Base-by-base conservation (phyloP, 2,113 vertebrate species). In the Nycticorax nycticorax region DNA sequence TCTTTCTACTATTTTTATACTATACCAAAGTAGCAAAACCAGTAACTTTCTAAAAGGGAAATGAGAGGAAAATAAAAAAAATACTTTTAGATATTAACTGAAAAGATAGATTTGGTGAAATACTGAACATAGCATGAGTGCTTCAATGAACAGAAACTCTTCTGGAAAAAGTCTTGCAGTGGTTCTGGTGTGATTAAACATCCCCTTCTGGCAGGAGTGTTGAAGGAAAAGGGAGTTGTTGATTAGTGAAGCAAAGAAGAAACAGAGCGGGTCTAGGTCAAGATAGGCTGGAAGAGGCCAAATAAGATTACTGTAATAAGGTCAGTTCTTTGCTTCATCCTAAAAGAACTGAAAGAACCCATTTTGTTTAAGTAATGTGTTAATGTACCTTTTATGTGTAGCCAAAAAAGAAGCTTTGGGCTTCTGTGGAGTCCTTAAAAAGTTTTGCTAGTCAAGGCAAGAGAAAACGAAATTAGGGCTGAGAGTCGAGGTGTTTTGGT, bases 1-100 rank as follows among this genome's bases (percentile, higher is more conserved):
- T 48, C 84, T 78, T 92, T 81, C 60, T 92, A 10, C 78, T 88
- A 85, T 94, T 45, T 95, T 92, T 93, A 37, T 88, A 76, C 72
- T 79, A 50, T 84, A 63, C 12, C 2, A 2, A 21, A 66, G 41
- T 55, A 37, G 50, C 37, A 94, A 92, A 90, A 68, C 83, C 81
- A 85, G 47, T 92, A 93, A 71, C 59, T 94, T 83, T 27, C 21
- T 79, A 39, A 79, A 43, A 90, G 16, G 28, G 53, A 96, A 81
- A 81, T 56, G 24, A 81, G 47, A 81, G 19, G 14, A 52, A 77
- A 81, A 88, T 74, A 28, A 71, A 66, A 48, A 48, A 35, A 59
- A 45, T 19, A 59, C 7, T 92, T 78, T 45, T 63, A 94, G 32
- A 32, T 87, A 78, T 76, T 19, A 85, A 52, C 16, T 39, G 23